phyloP scores from a whole-genome alignment of 2,888 invertebrate genomes.

The Nipponacmea schrenckii region DNA sequence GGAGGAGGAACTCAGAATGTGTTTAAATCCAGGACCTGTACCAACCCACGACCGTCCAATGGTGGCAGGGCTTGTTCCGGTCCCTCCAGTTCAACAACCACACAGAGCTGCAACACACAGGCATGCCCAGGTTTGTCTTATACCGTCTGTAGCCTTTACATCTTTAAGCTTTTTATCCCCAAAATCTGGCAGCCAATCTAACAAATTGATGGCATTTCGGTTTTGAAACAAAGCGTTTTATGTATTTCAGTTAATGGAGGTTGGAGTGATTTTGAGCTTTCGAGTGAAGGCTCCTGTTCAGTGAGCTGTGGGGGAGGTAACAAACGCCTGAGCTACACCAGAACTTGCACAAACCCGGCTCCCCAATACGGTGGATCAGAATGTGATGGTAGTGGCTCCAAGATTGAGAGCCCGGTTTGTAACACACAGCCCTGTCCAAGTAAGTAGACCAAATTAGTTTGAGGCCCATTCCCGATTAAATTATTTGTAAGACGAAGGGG shows the following conservation, averaged over 20 bases:
- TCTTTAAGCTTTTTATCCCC: background rate
- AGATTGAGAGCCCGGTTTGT: background rate
- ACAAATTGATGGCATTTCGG: too few relatives aligned
- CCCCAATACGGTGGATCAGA: background rate
- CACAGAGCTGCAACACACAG: background rate
- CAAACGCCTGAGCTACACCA: background rate
- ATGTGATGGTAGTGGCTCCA: background rate
- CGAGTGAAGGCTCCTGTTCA: background rate
- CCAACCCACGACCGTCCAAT: background rate
- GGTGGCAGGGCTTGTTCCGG: background rate
- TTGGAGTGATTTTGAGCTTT: constrained; percentile 7
- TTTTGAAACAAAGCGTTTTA: background rate
- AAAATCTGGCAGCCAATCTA: too few relatives aligned
- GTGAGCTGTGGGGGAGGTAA: background rate
- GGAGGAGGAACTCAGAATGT: background rate
- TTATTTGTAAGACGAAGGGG: too few relatives aligned
- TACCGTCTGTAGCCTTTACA: too few relatives aligned
- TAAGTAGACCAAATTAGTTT: too few relatives aligned
- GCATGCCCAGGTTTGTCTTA: background rate
- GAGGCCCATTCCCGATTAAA: too few relatives aligned
- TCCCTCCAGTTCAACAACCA: background rate
- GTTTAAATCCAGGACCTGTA: background rate
- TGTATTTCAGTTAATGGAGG: constrained; percentile 13
- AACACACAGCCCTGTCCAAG: constrained; percentile 14
- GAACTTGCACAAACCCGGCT: background rate